Evolutionary conservation across 1,140 invertebrate genomes (phyloP).

Genomic region (Drosophila ambigua): DNA sequence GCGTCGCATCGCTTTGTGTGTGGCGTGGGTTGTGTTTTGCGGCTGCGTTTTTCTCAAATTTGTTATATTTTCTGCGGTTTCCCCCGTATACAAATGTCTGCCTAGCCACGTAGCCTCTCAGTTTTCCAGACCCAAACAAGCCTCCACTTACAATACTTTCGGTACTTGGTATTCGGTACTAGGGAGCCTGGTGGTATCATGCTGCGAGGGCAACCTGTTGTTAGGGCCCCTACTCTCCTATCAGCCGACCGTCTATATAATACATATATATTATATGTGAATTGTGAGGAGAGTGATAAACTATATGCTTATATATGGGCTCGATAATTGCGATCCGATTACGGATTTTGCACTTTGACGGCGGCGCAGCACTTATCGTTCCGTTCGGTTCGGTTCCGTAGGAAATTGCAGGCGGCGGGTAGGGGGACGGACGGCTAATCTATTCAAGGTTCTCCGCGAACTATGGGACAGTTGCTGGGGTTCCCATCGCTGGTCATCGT

Average conservation of each 20-base stretch:
- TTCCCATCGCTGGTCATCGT: conserved; percentile 35
- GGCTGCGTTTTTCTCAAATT: conserved; percentile 19
- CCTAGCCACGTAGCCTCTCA: conserved; percentile 40
- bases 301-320: conserved; percentile 23
- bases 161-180: too few relatives aligned
- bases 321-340: conserved; percentile 54
- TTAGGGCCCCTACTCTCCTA: conserved; percentile 25
- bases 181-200: too few relatives aligned
- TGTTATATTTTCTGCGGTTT: conserved; percentile 41
- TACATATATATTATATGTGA: conserved; percentile 31
- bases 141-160: neutral
- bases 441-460: conserved; percentile 45
- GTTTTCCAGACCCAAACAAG: conserved; percentile 39
- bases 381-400: conserved; percentile 6
- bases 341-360: conserved; percentile 66
- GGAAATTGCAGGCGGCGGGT: conserved; percentile 23
- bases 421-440: conserved; percentile 36
- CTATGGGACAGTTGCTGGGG: conserved; percentile 52
- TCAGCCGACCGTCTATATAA: conserved; percentile 32
- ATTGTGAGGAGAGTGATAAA: conserved; percentile 45
- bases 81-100: conserved; percentile 20
- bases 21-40: conserved; percentile 28
- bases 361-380: conserved; percentile 40
- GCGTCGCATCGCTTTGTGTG: conserved; percentile 10
- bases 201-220: conserved; percentile 10